Evolutionary conservation across 2,888 invertebrate species (phyloP).

Genomic region (Oscheius sp.): DNA sequence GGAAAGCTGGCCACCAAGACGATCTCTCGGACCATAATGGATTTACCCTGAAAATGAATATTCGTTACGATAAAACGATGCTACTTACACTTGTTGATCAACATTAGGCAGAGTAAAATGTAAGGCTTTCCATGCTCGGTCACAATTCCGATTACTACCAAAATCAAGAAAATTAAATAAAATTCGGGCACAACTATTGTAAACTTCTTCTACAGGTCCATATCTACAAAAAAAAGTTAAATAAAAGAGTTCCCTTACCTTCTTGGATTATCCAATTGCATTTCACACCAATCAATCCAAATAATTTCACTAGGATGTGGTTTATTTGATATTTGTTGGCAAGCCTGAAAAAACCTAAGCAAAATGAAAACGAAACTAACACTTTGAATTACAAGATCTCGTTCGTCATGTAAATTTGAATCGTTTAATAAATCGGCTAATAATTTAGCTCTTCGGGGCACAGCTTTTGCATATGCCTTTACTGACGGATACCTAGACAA

Average conservation of each 20-base stretch:
- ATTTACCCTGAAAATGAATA: conserved; percentile 5
- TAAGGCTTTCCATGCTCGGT: neutral
- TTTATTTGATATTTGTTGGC: neutral
- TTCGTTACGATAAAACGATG: no score
- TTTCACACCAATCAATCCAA: conserved; percentile 20
- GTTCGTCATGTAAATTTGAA: neutral
- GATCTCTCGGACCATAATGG: conserved; percentile 8
- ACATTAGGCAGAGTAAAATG: neutral
- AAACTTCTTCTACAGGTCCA: conserved; percentile 3
- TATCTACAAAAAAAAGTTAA: neutral
- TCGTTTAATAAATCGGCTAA: neutral
- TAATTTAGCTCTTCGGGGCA: neutral
- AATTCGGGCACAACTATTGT: neutral
- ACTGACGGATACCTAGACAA: neutral
- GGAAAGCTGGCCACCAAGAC: conserved; percentile 14
- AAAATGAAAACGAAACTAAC: neutral
- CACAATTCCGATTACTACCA: neutral
- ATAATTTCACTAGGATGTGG: conserved; percentile 9
- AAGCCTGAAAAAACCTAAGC: neutral
- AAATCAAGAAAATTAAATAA: conserved; percentile 21
- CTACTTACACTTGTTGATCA: neutral
- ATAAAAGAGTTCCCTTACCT: neutral
- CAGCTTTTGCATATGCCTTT: neutral
- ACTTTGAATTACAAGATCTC: neutral
- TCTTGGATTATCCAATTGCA: neutral